These are phyloP conservation scores for Scarus forsteni DNA, from an alignment of 2,797 vertebrate genomes.

Conservation along the genomic window DNA sequence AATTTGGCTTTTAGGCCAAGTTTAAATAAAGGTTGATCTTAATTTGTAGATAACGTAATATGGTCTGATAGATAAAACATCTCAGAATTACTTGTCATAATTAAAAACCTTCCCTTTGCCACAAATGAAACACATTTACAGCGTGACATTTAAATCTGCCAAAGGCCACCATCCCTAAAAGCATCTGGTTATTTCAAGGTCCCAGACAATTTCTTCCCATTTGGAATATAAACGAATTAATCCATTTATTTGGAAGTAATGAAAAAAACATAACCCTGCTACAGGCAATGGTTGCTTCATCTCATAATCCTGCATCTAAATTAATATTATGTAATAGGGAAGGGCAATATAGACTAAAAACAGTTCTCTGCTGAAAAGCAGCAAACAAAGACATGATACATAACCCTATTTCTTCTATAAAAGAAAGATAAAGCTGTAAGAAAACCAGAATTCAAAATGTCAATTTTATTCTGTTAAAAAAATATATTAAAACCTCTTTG, in stretches of 20 bases:
- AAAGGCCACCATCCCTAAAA: constrained; percentile 10
- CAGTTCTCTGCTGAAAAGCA: too few relatives aligned
- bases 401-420: too few relatives aligned
- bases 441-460: too few relatives aligned
- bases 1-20: constrained; percentile 19
- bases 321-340: not conserved
- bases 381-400: too few relatives aligned
- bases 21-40: constrained; percentile 15
- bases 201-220: not conserved
- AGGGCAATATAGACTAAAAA: too few relatives aligned
- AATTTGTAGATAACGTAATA: constrained; percentile 34
- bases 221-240: constrained; percentile 21
- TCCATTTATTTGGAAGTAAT: constrained; percentile 16
- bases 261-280: constrained; percentile 12
- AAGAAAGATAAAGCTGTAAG: too few relatives aligned
- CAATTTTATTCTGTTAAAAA: too few relatives aligned
- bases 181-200: constrained; percentile 7
- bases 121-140: constrained; percentile 26
- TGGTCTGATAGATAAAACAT: constrained; percentile 30
- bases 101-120: constrained; percentile 20
- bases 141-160: constrained; percentile 7
- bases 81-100: constrained; percentile 19
- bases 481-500: too few relatives aligned
- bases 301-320: constrained; percentile 24
- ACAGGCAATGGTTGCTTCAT: constrained; percentile 5